A percentile compares a stretch with the other conserved stretches of the same genome.
Evolutionary conservation across 1,140 invertebrate species (phyloP).

Genomic region (Lethocerus indicus): DNA sequence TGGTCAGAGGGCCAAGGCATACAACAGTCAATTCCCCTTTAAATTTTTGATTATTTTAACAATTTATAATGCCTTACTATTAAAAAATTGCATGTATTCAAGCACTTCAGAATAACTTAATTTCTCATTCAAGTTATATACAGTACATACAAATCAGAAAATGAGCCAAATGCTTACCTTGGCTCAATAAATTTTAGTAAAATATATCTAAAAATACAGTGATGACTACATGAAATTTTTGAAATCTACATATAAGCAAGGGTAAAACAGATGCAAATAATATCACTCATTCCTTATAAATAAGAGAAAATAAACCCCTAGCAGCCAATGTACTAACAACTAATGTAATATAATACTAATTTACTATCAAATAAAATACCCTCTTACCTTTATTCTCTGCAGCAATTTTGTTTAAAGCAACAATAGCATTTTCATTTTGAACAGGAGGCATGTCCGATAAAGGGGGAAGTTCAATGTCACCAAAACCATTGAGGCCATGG

Average conservation of each 20-base stretch:
- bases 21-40: conserved; percentile 27
- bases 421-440: conserved; percentile 27
- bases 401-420: conserved; percentile 30
- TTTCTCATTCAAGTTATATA: neutral
- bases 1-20: conserved; percentile 55
- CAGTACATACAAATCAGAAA: neutral
- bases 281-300: too few relatives aligned
- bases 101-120: neutral
- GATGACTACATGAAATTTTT: too few relatives aligned
- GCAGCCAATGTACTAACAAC: too few relatives aligned
- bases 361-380: neutral
- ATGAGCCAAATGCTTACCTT: neutral
- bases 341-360: neutral
- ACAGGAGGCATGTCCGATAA: conserved; percentile 21
- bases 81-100: neutral
- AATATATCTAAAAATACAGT: too few relatives aligned
- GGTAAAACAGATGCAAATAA: too few relatives aligned
- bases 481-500: conserved; percentile 48
- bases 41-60: conserved; percentile 6
- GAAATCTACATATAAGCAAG: too few relatives aligned
- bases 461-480: conserved; percentile 29
- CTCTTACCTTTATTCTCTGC: conserved; percentile 22
- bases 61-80: neutral
- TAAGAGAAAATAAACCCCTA: too few relatives aligned
- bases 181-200: too few relatives aligned